Base-by-base conservation (phyloP, 2,888 invertebrate genomes). In the Metalampra italica region DNA sequence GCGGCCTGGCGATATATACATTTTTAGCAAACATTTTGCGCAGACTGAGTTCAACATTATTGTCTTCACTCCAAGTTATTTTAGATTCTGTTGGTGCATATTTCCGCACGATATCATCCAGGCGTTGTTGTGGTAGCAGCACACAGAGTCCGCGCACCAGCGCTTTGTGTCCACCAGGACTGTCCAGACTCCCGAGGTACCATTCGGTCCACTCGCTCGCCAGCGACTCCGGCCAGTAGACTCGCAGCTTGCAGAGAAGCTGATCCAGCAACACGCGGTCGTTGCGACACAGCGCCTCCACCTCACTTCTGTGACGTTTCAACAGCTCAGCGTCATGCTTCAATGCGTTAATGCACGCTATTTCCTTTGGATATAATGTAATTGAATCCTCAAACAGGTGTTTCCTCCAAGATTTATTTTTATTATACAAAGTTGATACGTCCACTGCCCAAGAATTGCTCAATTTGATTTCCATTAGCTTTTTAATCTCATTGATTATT, bases 291-390 rank as follows among this genome's bases (percentile, higher is more conserved):
- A 82, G 52, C 0, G 53, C 48, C 8, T 64, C 54, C 9, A 82
- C 48, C 15, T 71, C 64, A 2, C 53, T 52, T 32, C 67, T 60
- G 47, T 73, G 56, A 11, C 61, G 61, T 13, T 48, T 44, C n/a
- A 86, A 54, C n/a, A 85, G 40, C 9, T 57, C 57, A 5, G 85
- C 71, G 22, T 76, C 69, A 54, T 85, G 79, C 55, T 84, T 85
- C 13, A 86, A 55, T 4, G 72, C 82, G 55, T 85, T 84, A 4
- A 83, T n/a, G 46, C 73, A 82, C 5, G 66, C 64, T 43, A 64
- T 62, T 59, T 74, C 71, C 30, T 53, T 57, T 1, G 71, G 66
- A 15, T 54, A 56, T 43, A 82, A 45, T 9, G 57, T 46, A 12
- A 85, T 55, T 0, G 84, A 84, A 43, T 79, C 74, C 32, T 74